A percentile compares a stretch with the other conserved stretches of the same genome.
These are phyloP conservation scores for Cochlearius cochlearius DNA, from an alignment of 2,113 vertebrate genomes.

Conservation along the genomic window DNA sequence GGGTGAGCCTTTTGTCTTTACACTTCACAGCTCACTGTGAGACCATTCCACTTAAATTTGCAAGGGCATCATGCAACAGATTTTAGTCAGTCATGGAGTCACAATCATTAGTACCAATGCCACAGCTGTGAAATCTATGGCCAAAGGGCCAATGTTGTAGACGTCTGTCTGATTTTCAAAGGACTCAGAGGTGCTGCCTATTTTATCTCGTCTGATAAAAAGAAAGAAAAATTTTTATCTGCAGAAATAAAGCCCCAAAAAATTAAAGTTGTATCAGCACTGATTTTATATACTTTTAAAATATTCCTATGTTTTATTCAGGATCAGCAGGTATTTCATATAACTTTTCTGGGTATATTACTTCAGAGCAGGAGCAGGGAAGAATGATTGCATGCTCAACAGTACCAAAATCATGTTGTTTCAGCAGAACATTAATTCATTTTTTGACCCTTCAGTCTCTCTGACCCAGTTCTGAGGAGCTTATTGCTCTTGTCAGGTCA, in stretches of 20 bases:
- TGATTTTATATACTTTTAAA: background rate
- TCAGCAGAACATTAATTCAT: conserved; percentile 13
- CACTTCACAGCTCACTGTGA: background rate
- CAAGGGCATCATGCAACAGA: background rate
- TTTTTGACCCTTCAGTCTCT: conserved; percentile 30
- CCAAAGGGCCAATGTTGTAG: background rate
- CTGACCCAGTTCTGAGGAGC: conserved; percentile 50
- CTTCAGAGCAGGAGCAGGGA: background rate
- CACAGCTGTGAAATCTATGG: background rate
- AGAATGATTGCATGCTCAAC: background rate
- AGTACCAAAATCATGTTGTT: background rate
- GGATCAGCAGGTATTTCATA: background rate
- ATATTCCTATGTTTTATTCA: background rate
- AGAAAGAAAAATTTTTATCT: background rate
- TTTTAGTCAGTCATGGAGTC: background rate
- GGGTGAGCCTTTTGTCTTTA: background rate
- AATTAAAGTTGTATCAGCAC: background rate
- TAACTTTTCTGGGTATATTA: background rate
- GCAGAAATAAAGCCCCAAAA: background rate
- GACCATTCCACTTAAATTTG: background rate
- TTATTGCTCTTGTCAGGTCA: conserved; percentile 60
- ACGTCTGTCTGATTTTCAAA: background rate
- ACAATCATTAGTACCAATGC: background rate
- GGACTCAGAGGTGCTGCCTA: background rate
- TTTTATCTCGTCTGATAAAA: background rate